phyloP scores from a whole-genome alignment of 2,113 vertebrate species.

The Burhinus bistriatus region DNA sequence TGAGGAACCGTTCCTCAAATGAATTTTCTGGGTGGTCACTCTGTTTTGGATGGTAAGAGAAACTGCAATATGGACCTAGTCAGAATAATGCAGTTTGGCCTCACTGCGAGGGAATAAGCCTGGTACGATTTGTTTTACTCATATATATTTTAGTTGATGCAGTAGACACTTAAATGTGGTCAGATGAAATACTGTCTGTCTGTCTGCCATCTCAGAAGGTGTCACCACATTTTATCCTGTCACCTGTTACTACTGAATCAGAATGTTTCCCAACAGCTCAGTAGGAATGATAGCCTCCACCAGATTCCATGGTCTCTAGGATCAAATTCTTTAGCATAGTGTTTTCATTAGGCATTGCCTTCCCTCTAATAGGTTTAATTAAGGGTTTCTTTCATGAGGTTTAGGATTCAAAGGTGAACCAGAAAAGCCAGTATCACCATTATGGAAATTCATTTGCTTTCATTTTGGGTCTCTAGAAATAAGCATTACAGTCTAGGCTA shows the following conservation, averaged over 20 bases:
- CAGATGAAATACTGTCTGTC: background rate
- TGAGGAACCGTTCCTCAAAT: background rate
- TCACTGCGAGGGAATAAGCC: background rate
- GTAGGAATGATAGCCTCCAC: background rate
- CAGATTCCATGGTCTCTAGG: background rate
- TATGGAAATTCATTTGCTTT: background rate
- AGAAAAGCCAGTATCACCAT: background rate
- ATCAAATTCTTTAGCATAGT: background rate
- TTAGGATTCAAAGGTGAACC: background rate
- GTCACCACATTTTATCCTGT: background rate
- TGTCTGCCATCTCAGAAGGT: background rate
- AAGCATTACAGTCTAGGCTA: background rate
- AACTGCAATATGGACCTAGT: background rate
- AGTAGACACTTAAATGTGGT: background rate
- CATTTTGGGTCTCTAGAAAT: background rate
- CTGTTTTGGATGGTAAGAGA: background rate
- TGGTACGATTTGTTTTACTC: background rate
- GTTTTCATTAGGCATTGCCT: background rate
- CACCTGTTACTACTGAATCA: background rate
- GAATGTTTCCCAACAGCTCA: background rate
- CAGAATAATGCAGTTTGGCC: background rate
- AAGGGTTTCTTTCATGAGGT: background rate
- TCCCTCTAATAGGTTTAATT: background rate
- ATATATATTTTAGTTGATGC: background rate
- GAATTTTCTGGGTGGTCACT: background rate